Conservation (phyloP, 2,888 invertebrate genomes). For the Plagiodera versicolora region DNA sequence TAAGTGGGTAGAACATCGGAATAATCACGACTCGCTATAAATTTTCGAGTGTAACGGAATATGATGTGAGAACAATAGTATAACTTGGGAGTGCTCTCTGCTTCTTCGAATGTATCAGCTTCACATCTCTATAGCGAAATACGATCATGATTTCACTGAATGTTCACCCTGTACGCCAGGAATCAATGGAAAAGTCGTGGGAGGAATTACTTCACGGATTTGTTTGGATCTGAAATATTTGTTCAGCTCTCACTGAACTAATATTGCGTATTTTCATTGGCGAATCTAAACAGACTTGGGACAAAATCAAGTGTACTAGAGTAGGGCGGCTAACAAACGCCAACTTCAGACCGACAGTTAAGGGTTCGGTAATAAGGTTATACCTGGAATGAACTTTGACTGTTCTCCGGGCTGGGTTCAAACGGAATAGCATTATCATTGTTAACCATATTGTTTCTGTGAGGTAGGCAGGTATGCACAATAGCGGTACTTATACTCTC, state of each 20-base stretch:
- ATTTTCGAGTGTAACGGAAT: not conserved
- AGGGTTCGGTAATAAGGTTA: constrained; percentile 8
- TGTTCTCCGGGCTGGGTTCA: not conserved
- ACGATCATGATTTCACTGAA: not conserved
- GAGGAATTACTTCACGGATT: not conserved
- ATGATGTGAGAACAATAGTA: not conserved
- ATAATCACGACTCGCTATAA: not conserved
- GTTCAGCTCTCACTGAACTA: constrained; percentile 3
- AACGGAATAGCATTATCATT: constrained; percentile 2
- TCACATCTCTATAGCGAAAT: not conserved
- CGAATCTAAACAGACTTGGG: constrained; percentile 8
- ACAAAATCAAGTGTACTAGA: constrained; percentile 6
- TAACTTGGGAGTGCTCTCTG: not conserved
- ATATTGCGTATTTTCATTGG: not conserved
- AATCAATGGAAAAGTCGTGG: too few species aligned
- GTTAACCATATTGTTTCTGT: constrained; percentile 5
- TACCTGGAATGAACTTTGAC: not conserved
- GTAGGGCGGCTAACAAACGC: not conserved
- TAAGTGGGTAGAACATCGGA: not conserved
- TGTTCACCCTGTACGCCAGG: not conserved
- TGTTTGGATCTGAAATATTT: constrained; percentile 3
- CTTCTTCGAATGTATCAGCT: not conserved
- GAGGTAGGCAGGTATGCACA: not conserved
- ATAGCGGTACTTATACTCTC: not conserved
- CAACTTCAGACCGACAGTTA: constrained; percentile 7